Evolutionary conservation across 2,888 invertebrate species (phyloP).

Genomic region (Lasiommata megera): DNA sequence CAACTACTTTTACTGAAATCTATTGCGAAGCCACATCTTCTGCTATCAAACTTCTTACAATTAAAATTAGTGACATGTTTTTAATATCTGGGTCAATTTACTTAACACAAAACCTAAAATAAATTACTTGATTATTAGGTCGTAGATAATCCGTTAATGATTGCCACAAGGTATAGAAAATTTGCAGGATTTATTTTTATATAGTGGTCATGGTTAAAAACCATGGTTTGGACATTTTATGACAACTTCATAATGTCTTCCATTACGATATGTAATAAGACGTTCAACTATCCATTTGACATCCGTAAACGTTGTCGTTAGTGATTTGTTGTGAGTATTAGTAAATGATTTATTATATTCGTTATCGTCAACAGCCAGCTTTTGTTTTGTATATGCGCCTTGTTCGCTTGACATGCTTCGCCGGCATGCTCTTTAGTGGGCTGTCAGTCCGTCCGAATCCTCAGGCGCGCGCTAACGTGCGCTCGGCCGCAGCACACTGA

Average conservation of each 20-base stretch:
- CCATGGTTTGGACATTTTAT: too few relatives aligned
- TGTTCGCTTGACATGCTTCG: slow-evolving; percentile 13
- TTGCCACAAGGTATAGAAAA: too few relatives aligned
- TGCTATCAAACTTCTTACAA: too few relatives aligned
- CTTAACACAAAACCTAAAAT: too few relatives aligned
- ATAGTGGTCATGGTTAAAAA: neutral
- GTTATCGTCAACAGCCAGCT: slow-evolving; percentile 10
- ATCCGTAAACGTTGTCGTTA: neutral
- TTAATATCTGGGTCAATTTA: too few relatives aligned
- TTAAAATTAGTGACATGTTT: too few relatives aligned
- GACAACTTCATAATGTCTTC: neutral
- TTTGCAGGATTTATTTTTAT: too few relatives aligned
- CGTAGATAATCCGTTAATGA: too few relatives aligned
- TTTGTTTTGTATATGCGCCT: slow-evolving; percentile 11
- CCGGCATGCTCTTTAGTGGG: slow-evolving; percentile 18
- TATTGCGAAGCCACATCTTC: neutral
- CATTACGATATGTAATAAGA: neutral
- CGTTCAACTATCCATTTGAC: neutral
- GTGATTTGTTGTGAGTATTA: neutral
- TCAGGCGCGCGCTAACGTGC: slow-evolving; percentile 46
- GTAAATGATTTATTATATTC: neutral
- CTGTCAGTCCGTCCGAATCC: slow-evolving; percentile 41
- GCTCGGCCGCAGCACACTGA: slow-evolving; percentile 25
- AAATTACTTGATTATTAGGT: too few relatives aligned
- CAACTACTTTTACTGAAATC: neutral